Evolutionary conservation across 2,113 vertebrate genomes (phyloP), one percentile per base, ranked within the genome.

Genomic region (Natator depressus): DNA sequence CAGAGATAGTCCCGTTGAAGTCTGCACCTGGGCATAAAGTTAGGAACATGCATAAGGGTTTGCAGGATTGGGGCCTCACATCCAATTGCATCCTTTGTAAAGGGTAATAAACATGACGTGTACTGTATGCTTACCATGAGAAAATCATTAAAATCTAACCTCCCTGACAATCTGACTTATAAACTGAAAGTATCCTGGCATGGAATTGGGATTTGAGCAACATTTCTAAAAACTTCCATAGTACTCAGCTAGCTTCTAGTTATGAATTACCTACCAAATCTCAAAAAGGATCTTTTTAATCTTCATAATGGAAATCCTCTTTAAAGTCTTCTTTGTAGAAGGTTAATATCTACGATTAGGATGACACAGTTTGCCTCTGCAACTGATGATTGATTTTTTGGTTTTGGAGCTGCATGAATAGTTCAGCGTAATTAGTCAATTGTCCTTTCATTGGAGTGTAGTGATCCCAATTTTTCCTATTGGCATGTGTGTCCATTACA

Each of bases 381-480:
- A 27, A 14, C n/a, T 31, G 0, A 1, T 1, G 1, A 35, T 12
- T 50, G 1, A 3, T 42, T 2, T 17, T 29, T 82, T 8, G 6
- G 6, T 72, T 29, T 16, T 55, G 3, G 8, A 42, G 78, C 0
- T 0, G 2, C 0, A 2, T 10, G 17, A 57, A n/a, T 4, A 8
- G 0, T 6, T 27, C 1, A 4, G 31, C 7, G 1, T 31, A 4
- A 5, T 2, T 5, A 59, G 13, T 27, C 9, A 9, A 0, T 19
- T 62, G 72, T 76, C 38, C 22, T 46, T 76, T 42, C 11, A 12
- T 13, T 46, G 72, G 72, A n/a, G 35, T 25, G 35, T 25, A 46
- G 20, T 76, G 38, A 76, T 42, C 46, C 20, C 3, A 42, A 2
- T 51, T 38, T 57, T 80, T 47, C 75, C 75, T 79, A 2, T 22